phyloP scores from a whole-genome alignment of 1,140 invertebrate genomes.

The Aphidius gifuensis region DNA sequence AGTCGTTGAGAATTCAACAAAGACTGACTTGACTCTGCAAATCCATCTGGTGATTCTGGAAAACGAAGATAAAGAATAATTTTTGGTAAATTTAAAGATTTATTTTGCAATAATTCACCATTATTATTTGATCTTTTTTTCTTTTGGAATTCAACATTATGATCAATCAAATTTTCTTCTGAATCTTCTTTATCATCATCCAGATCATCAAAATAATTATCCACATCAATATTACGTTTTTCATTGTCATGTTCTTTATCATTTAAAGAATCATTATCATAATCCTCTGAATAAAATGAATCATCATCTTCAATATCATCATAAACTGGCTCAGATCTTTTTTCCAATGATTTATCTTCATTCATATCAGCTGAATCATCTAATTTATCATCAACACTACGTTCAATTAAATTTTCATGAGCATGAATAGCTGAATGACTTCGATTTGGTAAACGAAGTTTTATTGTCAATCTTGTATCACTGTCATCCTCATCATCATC shows the following conservation, averaged over 20 bases:
- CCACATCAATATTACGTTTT: conserved; percentile 11
- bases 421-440: background rate
- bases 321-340: conserved; percentile 10
- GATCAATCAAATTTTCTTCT: background rate
- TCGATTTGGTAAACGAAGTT: conserved; percentile 18
- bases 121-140: conserved; percentile 1
- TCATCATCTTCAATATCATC: background rate
- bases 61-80: conserved; percentile 1
- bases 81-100: background rate
- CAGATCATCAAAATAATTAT: conserved; percentile 16
- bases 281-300: conserved; percentile 1
- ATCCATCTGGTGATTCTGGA: background rate
- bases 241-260: background rate
- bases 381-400: background rate
- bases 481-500: conserved; percentile 18
- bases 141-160: background rate
- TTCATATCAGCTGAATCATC: background rate
- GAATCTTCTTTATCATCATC: conserved; percentile 6
- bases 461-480: conserved; percentile 20
- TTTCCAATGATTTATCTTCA: background rate
- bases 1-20: background rate
- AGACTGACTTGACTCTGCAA: background rate
- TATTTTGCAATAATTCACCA: background rate
- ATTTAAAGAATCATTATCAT: background rate
- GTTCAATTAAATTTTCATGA: background rate